phyloP scores from a whole-genome alignment of 2,113 vertebrate genomes.

The Hassar affinis region DNA sequence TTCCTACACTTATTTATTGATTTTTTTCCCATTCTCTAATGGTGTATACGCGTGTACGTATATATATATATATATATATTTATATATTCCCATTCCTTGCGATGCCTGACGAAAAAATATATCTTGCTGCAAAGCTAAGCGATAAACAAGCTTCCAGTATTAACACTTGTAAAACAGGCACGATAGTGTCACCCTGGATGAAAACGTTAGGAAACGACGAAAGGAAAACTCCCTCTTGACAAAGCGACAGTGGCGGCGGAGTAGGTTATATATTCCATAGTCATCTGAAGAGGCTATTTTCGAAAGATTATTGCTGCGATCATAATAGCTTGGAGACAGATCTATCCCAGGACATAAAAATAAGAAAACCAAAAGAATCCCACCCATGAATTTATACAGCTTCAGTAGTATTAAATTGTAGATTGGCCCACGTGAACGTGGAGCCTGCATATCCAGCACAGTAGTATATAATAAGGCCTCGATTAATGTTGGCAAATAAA shows the following conservation, averaged over 20 bases:
- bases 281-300: constrained; percentile 73
- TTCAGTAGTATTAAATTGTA: constrained; percentile 94
- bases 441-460: constrained; percentile 81
- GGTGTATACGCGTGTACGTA: neutral
- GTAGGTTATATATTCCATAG: constrained; percentile 62
- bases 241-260: constrained; percentile 23
- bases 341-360: constrained; percentile 30
- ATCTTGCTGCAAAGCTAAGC: constrained; percentile 64
- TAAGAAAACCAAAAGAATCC: constrained; percentile 70
- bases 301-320: constrained; percentile 77
- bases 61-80: no score
- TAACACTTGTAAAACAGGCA: constrained; percentile 83
- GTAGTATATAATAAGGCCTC: constrained; percentile 92
- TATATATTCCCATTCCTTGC: constrained; percentile 50
- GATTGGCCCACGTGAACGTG: constrained; percentile 65
- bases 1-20: neutral
- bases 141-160: constrained; percentile 66
- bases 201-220: constrained; percentile 71
- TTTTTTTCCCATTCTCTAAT: neutral
- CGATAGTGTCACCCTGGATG: constrained; percentile 83
- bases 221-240: constrained; percentile 68
- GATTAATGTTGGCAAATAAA: constrained; percentile 81
- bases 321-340: constrained; percentile 68
- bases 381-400: constrained; percentile 83
- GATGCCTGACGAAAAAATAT: constrained; percentile 68